Conservation (phyloP, 2,888 invertebrate species). For the Teleiodes luculella region DNA sequence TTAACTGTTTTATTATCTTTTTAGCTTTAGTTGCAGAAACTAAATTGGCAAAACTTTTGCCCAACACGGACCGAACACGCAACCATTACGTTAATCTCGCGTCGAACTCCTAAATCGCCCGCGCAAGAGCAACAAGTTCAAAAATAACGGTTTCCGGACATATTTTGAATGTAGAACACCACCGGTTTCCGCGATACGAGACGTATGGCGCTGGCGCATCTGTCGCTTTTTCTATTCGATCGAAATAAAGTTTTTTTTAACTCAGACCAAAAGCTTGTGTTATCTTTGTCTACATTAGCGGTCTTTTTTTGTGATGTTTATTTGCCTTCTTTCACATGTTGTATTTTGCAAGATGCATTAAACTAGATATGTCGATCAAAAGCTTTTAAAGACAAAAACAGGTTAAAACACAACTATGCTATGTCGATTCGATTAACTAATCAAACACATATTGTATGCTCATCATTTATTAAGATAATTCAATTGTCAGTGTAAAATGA, state of each 20-base stretch:
- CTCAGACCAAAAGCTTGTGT: neutral
- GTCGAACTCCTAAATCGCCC: neutral
- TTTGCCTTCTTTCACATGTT: conserved; percentile 4
- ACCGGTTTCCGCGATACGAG: neutral
- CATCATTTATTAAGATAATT: no score
- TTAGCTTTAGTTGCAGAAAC: neutral
- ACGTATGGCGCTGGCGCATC: neutral
- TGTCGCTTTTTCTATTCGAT: neutral
- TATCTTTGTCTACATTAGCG: conserved; percentile 13
- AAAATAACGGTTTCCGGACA: neutral
- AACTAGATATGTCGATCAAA: conserved; percentile 2
- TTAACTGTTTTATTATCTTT: neutral
- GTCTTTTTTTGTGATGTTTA: conserved; percentile 10
- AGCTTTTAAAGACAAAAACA: neutral
- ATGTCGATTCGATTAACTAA: neutral
- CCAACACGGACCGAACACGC: neutral
- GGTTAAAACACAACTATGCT: neutral
- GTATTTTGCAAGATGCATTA: conserved; percentile 2
- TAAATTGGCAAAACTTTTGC: neutral
- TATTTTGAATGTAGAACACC: neutral
- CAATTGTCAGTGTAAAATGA: no score
- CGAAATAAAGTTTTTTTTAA: neutral
- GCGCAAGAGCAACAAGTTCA: neutral
- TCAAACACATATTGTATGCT: no score
- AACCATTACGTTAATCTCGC: neutral